Evolutionary conservation across 2,797 vertebrate genomes (phyloP).

Genomic region (Anas acuta): DNA sequence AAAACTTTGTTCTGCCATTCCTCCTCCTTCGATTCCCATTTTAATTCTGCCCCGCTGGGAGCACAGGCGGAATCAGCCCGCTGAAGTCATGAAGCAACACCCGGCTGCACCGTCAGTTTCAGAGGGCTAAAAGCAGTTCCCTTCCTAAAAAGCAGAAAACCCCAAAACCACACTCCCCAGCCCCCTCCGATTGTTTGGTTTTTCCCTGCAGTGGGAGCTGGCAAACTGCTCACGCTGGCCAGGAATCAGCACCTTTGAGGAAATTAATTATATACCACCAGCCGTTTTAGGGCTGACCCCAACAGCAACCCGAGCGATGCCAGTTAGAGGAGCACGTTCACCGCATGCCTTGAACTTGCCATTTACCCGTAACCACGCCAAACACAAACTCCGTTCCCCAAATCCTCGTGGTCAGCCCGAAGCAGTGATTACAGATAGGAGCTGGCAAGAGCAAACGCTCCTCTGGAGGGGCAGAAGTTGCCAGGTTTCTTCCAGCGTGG

Average conservation of each 20-base stretch:
- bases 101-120: neutral
- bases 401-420: neutral
- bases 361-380: neutral
- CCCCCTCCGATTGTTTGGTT: neutral
- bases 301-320: neutral
- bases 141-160: neutral
- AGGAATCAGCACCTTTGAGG: neutral
- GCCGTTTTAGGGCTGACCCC: neutral
- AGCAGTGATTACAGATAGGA: neutral
- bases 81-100: neutral
- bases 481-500: neutral
- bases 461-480: neutral
- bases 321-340: rapidly evolving
- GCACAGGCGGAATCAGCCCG: neutral
- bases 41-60: neutral
- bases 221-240: neutral
- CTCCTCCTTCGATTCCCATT: neutral
- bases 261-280: neutral
- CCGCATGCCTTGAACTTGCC: neutral
- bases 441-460: neutral
- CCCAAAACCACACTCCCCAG: neutral
- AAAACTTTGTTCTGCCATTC: rapidly evolving
- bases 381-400: neutral
- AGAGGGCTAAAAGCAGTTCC: neutral
- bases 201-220: neutral